Evolutionary conservation across 2,888 invertebrate species (phyloP), one percentile per base, ranked within the genome.

Genomic region (Himalopsyche tibetana): DNA sequence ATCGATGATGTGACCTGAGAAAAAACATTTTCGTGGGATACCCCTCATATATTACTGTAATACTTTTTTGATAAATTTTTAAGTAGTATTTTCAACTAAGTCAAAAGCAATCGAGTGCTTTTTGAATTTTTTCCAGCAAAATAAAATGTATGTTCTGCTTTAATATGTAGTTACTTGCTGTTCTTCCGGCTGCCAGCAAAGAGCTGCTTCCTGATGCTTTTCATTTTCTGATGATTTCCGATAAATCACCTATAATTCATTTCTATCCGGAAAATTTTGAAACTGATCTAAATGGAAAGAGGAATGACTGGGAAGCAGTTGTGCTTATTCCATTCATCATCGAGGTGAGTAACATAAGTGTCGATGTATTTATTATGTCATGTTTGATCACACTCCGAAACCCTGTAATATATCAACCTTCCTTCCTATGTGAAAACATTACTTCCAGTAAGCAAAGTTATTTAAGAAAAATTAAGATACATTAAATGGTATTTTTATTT

Each of bases 301-400:
- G 95, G 89, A 97, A 98, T 90, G 98, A 98, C 89, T 99, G 99
- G 99, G 99, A 99, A 91, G 98, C 98, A 0, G 96, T 99, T 0
- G 97, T 98, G 2, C 93, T 98, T 1, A 97, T 99, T 90, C 98
- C 98, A 0, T 98, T 99, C 89, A 98, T 99, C 89, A 96, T 98
- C 89, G 98, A 98, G 93, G 95, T 95, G 89, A 88, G 82, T 45
- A 28, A n/a, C 9, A 63, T 19, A 63, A 15, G 15, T 15, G 5
- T 15, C 15, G 15, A 51, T 51, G 11, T 12, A 51, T 51, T 3
- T 51, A 0, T 51, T 51, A 51, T 51, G 4, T 51, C 51, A 51
- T 15, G 3, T 15, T 51, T 51, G 3, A 51, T 15, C 15, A 15
- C 51, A 15, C 15, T 8, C 45, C 51, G 15, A 15, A 51, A 5